Percentiles rank a stretch among this genome's conserved stretches.
phyloP scores from a whole-genome alignment of 2,797 vertebrate genomes.

The Bradypodion pumilum region DNA sequence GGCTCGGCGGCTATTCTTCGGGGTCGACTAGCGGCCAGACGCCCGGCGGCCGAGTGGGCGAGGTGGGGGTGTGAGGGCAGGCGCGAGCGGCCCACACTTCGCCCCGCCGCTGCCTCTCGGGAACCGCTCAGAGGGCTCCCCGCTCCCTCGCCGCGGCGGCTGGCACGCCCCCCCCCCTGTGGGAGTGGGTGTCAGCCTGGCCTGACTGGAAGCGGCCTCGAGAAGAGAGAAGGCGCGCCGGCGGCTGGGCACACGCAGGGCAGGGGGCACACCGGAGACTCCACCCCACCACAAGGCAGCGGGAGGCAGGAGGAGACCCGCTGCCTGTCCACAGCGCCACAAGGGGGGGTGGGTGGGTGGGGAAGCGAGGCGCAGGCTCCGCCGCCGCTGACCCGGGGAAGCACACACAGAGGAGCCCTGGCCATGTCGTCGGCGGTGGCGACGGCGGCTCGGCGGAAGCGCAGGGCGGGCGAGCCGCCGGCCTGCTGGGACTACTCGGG shows the following conservation, averaged over 20 bases:
- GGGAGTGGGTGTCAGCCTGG: not conserved
- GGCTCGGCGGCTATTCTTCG: too few relatives aligned
- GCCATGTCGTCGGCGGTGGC: not conserved
- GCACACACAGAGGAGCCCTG: not conserved
- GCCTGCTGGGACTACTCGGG: conserved; percentile 19
- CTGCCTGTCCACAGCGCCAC: conserved; percentile 6
- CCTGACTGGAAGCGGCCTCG: not conserved
- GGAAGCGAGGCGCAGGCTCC: not conserved
- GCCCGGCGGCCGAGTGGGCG: not conserved
- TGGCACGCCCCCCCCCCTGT: not conserved
- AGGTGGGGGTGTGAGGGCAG: too few relatives aligned
- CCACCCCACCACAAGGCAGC: conserved; percentile 46
- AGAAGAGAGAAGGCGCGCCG: not conserved
- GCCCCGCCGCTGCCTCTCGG: not conserved
- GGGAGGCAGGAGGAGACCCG: conserved; percentile 9
- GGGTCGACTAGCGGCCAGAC: not conserved
- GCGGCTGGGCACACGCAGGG: conserved; percentile 60
- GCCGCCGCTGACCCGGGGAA: conserved; percentile 27
- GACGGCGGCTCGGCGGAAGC: not conserved
- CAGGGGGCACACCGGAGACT: conserved; percentile 57
- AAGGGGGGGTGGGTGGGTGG: too few relatives aligned
- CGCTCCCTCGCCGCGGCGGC: not conserved
- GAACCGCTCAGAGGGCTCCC: not conserved
- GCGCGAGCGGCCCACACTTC: too few relatives aligned
- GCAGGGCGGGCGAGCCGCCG: not conserved